Percentiles rank a stretch among this genome's conserved stretches.
phyloP scores from a whole-genome alignment of 2,113 vertebrate genomes.

The Neopipo cinnamomea region DNA sequence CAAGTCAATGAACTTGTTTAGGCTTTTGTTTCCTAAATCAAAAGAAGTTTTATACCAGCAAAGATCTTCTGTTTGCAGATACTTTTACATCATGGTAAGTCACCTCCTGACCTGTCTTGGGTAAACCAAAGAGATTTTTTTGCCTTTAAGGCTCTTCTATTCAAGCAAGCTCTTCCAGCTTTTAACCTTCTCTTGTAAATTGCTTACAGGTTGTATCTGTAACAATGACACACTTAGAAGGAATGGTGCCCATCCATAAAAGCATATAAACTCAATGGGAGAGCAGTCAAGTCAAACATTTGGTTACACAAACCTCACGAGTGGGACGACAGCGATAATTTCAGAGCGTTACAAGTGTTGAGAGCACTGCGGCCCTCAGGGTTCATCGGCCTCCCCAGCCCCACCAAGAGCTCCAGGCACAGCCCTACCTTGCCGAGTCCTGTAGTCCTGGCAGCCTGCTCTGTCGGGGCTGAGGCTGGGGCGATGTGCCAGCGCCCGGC shows the following conservation, averaged over 20 bases:
- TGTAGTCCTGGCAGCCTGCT: neutral
- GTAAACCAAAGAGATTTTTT: neutral
- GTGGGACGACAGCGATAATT: rapidly evolving
- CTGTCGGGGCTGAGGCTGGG: neutral
- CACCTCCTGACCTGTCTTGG: neutral
- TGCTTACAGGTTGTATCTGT: neutral
- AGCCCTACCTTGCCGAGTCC: conserved; percentile 1
- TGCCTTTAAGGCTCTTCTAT: neutral
- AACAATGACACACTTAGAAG: neutral
- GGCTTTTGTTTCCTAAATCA: neutral
- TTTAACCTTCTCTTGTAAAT: neutral
- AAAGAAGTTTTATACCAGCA: neutral
- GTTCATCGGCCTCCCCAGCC: neutral
- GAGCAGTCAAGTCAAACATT: neutral
- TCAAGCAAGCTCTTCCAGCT: neutral
- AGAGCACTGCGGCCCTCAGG: rapidly evolving
- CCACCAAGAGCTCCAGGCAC: neutral
- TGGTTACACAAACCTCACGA: rapidly evolving
- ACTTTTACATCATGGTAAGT: neutral
- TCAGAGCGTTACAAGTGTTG: rapidly evolving
- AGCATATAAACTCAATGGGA: neutral
- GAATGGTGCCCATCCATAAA: rapidly evolving
- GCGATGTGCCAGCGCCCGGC: neutral
- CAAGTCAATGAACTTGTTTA: neutral
- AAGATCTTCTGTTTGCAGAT: neutral